Evolutionary conservation across 1,140 invertebrate species (phyloP), one percentile per base, ranked within the genome.

Genomic region (Penaeus indicus): DNA sequence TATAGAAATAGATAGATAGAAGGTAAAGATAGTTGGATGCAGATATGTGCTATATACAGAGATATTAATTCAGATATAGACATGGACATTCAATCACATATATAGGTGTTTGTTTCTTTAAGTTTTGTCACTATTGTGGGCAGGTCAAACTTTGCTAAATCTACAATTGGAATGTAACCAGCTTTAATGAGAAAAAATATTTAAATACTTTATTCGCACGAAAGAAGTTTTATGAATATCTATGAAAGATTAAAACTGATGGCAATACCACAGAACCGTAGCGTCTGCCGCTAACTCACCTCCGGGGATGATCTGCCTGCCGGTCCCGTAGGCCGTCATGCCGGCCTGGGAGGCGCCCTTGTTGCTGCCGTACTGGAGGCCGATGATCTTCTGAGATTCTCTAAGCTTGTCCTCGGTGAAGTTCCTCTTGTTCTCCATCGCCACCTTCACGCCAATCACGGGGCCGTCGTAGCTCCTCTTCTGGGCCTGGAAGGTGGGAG

Each of bases 281-380:
- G 8, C 11, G 25, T 10, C 11, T 63, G 21, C 61, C 63, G 32
- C 38, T 7, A 16, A 91, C 75, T 90, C 91, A 92, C 93, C 92
- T 91, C 93, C 93, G 42, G 94, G 93, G 47, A 93, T 91, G 86
- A 94, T 94, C 92, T 94, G 94, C 75, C 94, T 90, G 11, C 93
- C 92, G 72, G 94, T 93, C 25, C 94, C 94, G 91, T 94, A 94
- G 19, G 94, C 94, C 38, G 93, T 94, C 94, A 95, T 95, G 89
- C 94, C 94, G 47, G 93, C 91, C 87, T 94, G 94, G 27, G 93
- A 93, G 13, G 94, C 94, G 54, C 94, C 94, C 91, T 93, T 93
- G 91, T 94, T 94, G 72, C 93, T 93, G 72, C 94, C 94, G 89
- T 94, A 94, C 90, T 94, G 94, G 13, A 94, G 91, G 13, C 93